These are phyloP conservation scores for Diachasma alloeum DNA, from an alignment of 1,140 invertebrate species.

Conservation along the genomic window DNA sequence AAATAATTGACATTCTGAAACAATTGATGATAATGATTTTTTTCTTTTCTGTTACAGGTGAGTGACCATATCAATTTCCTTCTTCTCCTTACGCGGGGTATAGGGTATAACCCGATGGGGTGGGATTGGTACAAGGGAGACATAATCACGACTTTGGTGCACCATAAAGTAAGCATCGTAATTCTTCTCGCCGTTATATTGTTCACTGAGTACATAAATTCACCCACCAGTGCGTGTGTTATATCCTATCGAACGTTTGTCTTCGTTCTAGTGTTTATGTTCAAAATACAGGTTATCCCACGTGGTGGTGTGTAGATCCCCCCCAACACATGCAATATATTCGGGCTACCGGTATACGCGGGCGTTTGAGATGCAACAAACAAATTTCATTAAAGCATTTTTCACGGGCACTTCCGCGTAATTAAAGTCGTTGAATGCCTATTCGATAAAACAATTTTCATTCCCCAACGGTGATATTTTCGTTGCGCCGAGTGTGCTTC, in stretches of 20 bases:
- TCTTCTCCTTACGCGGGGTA: background rate
- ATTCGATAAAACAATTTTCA: background rate
- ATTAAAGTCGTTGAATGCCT: constrained; percentile 29
- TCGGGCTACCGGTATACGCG: constrained; percentile 6
- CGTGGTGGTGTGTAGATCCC: background rate
- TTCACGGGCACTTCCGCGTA: constrained; percentile 25
- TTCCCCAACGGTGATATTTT: background rate
- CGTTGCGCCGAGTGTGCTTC: background rate
- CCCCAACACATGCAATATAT: constrained; percentile 12
- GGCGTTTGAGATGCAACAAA: constrained; percentile 6
- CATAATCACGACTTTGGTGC: constrained; percentile 6
- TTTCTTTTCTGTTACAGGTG: background rate
- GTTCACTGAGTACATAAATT: constrained; percentile 27
- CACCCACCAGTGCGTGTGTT: constrained; percentile 15
- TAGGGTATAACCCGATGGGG: background rate
- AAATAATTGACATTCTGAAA: background rate
- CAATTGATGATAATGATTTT: background rate
- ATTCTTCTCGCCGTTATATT: constrained; percentile 30
- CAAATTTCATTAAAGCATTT: constrained; percentile 23
- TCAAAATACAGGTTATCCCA: constrained; percentile 29
- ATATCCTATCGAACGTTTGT: constrained; percentile 27
- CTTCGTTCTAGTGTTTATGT: constrained; percentile 23
- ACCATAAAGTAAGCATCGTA: constrained; percentile 31
- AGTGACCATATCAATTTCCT: background rate
- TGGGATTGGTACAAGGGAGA: background rate